These are phyloP conservation scores for Lerista edwardsae DNA, from an alignment of 2,797 vertebrate genomes.

Conservation along the genomic window DNA sequence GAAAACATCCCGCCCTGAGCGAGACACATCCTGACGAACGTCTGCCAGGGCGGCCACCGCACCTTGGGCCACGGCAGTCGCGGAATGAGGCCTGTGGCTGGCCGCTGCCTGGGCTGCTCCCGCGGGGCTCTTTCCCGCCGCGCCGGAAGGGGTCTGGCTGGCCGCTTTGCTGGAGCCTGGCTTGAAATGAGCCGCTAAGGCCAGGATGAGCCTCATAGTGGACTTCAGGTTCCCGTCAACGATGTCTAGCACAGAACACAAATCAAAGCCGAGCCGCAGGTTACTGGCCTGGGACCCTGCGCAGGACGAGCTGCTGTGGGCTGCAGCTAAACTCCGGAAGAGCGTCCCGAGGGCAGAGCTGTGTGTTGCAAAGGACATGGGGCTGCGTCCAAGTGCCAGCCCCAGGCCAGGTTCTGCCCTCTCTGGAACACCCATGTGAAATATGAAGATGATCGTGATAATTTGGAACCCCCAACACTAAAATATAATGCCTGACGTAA, in stretches of 20 bases:
- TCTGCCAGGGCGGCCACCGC: slow-evolving; percentile 87
- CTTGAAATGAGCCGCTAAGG: slow-evolving; percentile 96
- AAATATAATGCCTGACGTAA: too few relatives aligned
- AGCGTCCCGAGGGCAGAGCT: background rate
- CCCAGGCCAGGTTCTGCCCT: background rate
- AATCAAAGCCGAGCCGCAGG: background rate
- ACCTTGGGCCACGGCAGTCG: slow-evolving; percentile 89
- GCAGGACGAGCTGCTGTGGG: accelerated
- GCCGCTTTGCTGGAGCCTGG: slow-evolving; percentile 78
- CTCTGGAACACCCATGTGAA: too few relatives aligned
- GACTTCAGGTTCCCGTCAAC: slow-evolving; percentile 96
- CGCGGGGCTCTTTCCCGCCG: slow-evolving; percentile 62
- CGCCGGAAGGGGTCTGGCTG: slow-evolving; percentile 74
- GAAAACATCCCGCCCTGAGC: slow-evolving; percentile 80
- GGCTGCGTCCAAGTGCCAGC: background rate
- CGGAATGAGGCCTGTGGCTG: slow-evolving; percentile 86
- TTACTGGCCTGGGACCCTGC: accelerated
- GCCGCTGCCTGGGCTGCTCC: slow-evolving; percentile 7
- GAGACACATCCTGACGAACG: slow-evolving; percentile 86
- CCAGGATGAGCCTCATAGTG: slow-evolving; percentile 94
- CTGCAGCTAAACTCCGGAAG: accelerated
- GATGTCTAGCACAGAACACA: slow-evolving; percentile 80
- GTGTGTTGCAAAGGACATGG: background rate
- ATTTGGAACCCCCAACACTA: too few relatives aligned
- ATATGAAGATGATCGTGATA: too few relatives aligned